Base-by-base conservation (phyloP, 2,797 vertebrate genomes). In the Cercopithecus mitis region DNA sequence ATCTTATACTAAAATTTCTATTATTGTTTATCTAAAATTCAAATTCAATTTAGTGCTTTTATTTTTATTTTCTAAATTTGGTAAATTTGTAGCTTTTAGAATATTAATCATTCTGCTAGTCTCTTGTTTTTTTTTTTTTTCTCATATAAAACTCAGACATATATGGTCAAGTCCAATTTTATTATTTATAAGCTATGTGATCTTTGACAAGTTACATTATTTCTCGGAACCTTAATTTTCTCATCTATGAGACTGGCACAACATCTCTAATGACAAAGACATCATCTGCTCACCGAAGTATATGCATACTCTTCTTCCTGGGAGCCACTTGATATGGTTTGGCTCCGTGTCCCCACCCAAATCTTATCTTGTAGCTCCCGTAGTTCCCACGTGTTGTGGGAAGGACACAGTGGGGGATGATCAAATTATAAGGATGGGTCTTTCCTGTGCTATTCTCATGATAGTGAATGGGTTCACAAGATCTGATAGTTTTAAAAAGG, bases 11-110 rank as follows among this genome's bases (percentile, higher is more conserved):
- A 77, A 58, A 39, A 82, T 9, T 22, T 73, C 64, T 76, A 73
- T 20, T 75, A 10, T 55, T 93, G 15, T 67, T 91, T 84, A 30
- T 90, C 57, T 95, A 85, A 90, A 70, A 70, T 84, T 94, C 39
- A 50, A 88, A 85, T 79, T 87, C 13, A 75, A 76, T 45, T 58
- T 33, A 77, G 24, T 52, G 11, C 12, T 91, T 82, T 7, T 55
- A 47, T 84, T 84, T 77, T 87, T 72, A 52, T 81, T 85, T 86
- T 12, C 41, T 88, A 36, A 82, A 58, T 77, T 24, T 95, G 47
- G 47, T 20, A 80, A 90, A 85, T 61, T 41, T 25, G 24, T 73
- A 33, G 72, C 45, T 79, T 82, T 24, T 20, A 67, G 64, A 58
- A n/a, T 61, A 61, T 79, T n/a, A 83, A 8, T 33, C 30, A 77